phyloP scores from a whole-genome alignment of 2,113 vertebrate genomes.

The Spermophilus dauricus region DNA sequence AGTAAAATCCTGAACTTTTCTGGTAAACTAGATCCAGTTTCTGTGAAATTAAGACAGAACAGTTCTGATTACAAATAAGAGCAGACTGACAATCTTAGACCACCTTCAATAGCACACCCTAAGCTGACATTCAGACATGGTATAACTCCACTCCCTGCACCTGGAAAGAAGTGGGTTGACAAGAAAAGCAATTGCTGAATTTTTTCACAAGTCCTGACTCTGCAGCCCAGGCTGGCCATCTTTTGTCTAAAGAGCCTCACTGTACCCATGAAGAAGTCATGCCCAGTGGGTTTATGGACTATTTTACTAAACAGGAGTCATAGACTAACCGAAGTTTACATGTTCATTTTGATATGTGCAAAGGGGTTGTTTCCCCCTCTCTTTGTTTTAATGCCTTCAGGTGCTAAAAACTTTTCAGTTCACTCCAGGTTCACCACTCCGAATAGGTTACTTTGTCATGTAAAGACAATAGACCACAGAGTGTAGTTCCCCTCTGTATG shows the following conservation, averaged over 20 bases:
- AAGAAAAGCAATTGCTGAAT: background rate
- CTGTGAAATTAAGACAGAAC: background rate
- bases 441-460: background rate
- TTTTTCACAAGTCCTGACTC: background rate
- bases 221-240: too few relatives aligned
- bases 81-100: background rate
- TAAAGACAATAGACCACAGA: background rate
- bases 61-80: background rate
- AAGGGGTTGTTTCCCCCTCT: background rate
- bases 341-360: background rate
- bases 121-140: background rate
- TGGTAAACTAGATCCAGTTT: background rate
- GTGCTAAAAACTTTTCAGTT: background rate
- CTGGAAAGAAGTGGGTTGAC: background rate
- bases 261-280: background rate
- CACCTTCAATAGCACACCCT: background rate
- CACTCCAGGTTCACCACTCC: background rate
- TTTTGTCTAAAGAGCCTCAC: background rate
- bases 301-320: background rate
- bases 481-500: background rate
- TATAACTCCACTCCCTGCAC: background rate
- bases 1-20: constrained; percentile 34
- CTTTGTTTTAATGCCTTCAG: constrained; percentile 18
- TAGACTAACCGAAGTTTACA: background rate
- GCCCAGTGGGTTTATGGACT: background rate